These are phyloP conservation scores for Lycopodina hypogea DNA, from an alignment of 37 sponge, comb jelly and placozoan genomes.

Conservation along the genomic window DNA sequence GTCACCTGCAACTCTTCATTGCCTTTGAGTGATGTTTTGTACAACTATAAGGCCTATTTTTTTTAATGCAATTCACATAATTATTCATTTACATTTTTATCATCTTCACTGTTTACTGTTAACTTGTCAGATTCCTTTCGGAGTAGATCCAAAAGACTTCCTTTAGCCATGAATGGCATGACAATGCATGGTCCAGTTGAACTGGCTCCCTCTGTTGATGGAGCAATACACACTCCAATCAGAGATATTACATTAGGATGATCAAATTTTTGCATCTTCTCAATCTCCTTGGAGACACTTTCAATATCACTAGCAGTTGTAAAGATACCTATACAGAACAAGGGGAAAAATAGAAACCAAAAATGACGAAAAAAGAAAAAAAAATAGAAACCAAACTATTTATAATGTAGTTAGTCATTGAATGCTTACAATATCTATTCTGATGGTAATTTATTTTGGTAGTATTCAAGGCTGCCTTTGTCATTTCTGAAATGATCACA, in stretches of 20 bases:
- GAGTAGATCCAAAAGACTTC: conserved; percentile 22
- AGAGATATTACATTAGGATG: conserved; percentile 40
- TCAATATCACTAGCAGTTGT: conserved; percentile 14
- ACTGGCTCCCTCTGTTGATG: neutral
- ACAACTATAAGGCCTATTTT: too few relatives aligned
- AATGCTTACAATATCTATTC: too few relatives aligned
- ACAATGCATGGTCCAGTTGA: conserved; percentile 23
- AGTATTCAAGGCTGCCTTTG: too few relatives aligned
- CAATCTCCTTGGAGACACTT: conserved; percentile 15
- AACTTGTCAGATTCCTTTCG: conserved; percentile 7
- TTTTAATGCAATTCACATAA: too few relatives aligned
- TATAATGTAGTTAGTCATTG: too few relatives aligned
- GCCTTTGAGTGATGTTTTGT: too few relatives aligned
- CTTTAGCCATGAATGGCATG: conserved; percentile 38
- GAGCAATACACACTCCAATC: conserved; percentile 37
- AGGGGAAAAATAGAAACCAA: neutral
- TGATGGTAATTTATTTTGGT: too few relatives aligned
- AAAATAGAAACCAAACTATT: too few relatives aligned
- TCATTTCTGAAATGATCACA: too few relatives aligned
- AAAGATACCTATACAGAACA: conserved; percentile 18
- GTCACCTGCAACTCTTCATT: too few relatives aligned
- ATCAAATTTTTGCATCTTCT: conserved; percentile 14
- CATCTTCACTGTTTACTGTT: neutral
- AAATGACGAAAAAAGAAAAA: neutral
- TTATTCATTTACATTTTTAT: conserved; percentile 1